Evolutionary conservation across 2,797 vertebrate genomes (phyloP).

Genomic region (Nyctibius grandis): DNA sequence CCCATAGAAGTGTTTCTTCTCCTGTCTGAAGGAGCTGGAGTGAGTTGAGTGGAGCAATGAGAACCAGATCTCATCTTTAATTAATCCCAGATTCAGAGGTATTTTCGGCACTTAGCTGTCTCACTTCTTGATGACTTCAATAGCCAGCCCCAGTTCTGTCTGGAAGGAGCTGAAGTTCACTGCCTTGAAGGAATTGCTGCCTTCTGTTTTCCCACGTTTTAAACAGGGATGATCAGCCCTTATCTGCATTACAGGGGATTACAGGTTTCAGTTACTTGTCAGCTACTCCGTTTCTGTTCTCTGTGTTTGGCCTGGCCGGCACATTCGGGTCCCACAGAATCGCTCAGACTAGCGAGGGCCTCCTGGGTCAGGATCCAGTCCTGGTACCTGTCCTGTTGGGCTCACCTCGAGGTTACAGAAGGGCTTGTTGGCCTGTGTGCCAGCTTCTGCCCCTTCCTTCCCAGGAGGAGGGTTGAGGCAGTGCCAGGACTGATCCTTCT

Average conservation of each 20-base stretch:
- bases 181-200: background rate
- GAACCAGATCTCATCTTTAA: conserved; percentile 29
- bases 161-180: background rate
- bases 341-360: background rate
- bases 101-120: background rate
- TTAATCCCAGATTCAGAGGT: conserved; percentile 26
- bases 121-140: background rate
- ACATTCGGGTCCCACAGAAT: background rate
- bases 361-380: background rate
- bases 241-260: background rate
- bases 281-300: background rate
- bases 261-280: background rate
- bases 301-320: background rate
- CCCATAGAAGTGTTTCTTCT: background rate
- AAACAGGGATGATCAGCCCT: background rate
- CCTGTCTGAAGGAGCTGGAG: background rate
- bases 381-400: background rate
- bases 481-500: background rate
- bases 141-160: background rate
- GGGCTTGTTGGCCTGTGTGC: background rate
- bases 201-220: background rate
- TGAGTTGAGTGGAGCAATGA: background rate
- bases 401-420: background rate
- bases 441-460: background rate
- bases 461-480: background rate